These are phyloP conservation scores for Cliona cf. orientalis DNA, from an alignment of 37 sponge, comb jelly and placozoan species.

Conservation along the genomic window DNA sequence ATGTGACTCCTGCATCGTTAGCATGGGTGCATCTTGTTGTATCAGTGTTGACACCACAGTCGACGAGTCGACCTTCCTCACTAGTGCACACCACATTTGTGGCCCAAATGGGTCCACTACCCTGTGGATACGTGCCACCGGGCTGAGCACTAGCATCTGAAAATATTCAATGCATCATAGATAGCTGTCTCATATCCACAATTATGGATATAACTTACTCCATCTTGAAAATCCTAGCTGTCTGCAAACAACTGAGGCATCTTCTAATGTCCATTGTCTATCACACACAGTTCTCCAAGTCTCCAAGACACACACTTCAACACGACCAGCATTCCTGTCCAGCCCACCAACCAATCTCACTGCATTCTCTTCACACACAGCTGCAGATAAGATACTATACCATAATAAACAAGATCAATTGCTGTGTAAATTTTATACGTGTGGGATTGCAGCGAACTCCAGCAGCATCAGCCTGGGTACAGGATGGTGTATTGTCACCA, in stretches of 20 bases:
- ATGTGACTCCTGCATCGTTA: constrained; percentile 26
- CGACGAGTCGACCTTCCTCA: not conserved
- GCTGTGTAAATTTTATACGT: constrained; percentile 1
- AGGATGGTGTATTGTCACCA: not conserved
- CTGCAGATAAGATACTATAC: too few relatives aligned
- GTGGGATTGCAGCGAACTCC: constrained; percentile 6
- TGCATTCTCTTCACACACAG: not conserved
- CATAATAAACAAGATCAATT: too few relatives aligned
- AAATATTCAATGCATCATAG: too few relatives aligned
- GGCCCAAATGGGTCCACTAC: constrained; percentile 8
- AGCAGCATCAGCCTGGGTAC: constrained; percentile 25
- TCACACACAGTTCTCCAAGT: constrained; percentile 21
- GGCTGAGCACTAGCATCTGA: constrained; percentile 10
- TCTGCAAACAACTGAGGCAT: constrained; percentile 21
- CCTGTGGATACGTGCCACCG: constrained; percentile 11
- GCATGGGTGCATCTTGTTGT: constrained; percentile 1
- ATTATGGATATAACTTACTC: constrained; percentile 14
- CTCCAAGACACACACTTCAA: constrained; percentile 25
- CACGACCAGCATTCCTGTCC: not conserved
- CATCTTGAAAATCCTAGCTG: constrained; percentile 23
- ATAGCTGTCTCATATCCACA: too few relatives aligned
- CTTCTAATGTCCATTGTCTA: not conserved
- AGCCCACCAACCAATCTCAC: constrained; percentile 12
- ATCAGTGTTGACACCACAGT: constrained; percentile 1
- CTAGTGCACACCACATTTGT: constrained; percentile 2